Conservation (phyloP, 2,797 vertebrate species). For the Neoniphon sammara region DNA sequence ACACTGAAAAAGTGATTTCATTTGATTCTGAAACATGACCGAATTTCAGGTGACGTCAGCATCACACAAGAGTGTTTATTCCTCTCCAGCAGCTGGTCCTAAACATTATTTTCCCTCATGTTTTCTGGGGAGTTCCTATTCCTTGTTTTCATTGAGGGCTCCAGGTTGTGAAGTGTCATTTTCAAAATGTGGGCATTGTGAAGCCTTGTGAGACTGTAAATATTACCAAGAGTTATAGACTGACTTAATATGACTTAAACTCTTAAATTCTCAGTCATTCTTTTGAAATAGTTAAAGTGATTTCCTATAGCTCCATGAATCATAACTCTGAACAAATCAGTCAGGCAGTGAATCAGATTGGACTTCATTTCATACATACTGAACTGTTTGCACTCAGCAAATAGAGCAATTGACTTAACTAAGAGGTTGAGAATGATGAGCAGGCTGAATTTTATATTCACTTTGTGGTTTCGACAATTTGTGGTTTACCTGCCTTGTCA, state of each 20-base stretch:
- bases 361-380: constrained; percentile 30
- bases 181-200: too few species aligned
- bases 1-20: too few species aligned
- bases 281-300: constrained; percentile 49
- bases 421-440: constrained; percentile 19
- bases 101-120: constrained; percentile 5
- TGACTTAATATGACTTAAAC: too few species aligned
- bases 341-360: constrained; percentile 51
- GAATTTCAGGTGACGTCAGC: neutral
- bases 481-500: constrained; percentile 1
- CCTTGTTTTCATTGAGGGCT: too few species aligned
- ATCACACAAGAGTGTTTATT: constrained; percentile 30
- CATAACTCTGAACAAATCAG: constrained; percentile 61
- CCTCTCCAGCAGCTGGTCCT: constrained; percentile 47
- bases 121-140: too few species aligned
- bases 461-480: neutral
- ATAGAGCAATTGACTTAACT: constrained; percentile 13
- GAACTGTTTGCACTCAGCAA: constrained; percentile 32
- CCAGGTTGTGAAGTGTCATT: too few species aligned
- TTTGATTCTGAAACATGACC: too few species aligned
- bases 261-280: constrained; percentile 41
- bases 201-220: too few species aligned
- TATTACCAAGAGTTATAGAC: too few species aligned
- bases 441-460: constrained; percentile 1
- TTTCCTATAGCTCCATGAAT: constrained; percentile 53